phyloP scores from a whole-genome alignment of 2,797 vertebrate genomes.

The Muscicapa comitata region DNA sequence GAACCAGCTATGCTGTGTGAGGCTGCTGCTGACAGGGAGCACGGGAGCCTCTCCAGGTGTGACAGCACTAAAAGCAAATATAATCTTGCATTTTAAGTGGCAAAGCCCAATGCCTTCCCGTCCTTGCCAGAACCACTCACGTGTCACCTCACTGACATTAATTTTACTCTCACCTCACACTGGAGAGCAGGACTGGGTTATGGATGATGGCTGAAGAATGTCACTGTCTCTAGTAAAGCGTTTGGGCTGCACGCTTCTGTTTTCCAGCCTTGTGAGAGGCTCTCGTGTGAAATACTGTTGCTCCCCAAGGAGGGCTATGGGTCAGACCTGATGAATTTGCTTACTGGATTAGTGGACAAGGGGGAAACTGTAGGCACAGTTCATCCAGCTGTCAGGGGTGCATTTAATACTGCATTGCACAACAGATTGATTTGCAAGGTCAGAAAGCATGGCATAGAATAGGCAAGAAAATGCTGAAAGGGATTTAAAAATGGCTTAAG shows the following conservation, averaged over 20 bases:
- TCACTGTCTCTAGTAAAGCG: neutral
- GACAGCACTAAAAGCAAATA: neutral
- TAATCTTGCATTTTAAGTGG: neutral
- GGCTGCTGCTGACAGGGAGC: neutral
- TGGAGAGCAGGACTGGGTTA: neutral
- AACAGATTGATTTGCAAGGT: neutral
- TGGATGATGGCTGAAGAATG: neutral
- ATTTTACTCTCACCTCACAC: neutral
- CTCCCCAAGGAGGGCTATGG: neutral
- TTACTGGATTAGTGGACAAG: neutral
- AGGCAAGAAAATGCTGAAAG: neutral
- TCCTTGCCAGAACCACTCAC: neutral
- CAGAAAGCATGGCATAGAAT: neutral
- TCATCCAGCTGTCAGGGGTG: neutral
- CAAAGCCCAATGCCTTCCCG: neutral
- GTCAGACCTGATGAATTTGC: constrained; percentile 3
- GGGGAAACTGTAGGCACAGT: neutral
- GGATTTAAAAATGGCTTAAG: neutral
- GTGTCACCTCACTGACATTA: neutral
- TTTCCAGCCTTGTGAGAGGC: neutral
- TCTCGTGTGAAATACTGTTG: neutral
- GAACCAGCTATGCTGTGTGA: neutral
- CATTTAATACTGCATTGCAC: neutral
- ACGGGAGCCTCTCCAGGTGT: neutral
- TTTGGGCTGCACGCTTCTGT: neutral